phyloP scores from a whole-genome alignment of 2,113 vertebrate genomes.

The Aegithalos caudatus region DNA sequence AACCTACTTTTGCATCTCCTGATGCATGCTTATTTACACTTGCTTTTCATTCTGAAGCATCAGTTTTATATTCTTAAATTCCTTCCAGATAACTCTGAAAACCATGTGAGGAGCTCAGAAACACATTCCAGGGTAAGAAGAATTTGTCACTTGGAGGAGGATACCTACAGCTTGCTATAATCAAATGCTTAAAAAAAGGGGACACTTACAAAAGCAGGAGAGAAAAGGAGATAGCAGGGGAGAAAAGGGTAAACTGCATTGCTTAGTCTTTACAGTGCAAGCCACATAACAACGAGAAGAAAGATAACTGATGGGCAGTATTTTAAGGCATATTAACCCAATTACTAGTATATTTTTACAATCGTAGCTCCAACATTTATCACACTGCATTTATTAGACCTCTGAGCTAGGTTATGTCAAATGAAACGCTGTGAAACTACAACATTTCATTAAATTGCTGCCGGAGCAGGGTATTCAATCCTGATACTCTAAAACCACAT shows the following conservation, averaged over 20 bases:
- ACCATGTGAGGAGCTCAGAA: background rate
- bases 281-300: slow-evolving; percentile 66
- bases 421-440: slow-evolving; percentile 74
- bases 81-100: background rate
- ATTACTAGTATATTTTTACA: slow-evolving; percentile 98
- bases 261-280: slow-evolving; percentile 47
- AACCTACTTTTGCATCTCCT: background rate
- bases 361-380: slow-evolving; percentile 86
- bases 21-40: background rate
- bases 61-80: background rate
- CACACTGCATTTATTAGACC: slow-evolving; percentile 81
- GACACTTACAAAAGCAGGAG: background rate
- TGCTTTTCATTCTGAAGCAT: background rate
- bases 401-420: slow-evolving; percentile 83
- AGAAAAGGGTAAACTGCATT: slow-evolving; percentile 32
- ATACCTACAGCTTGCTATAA: background rate
- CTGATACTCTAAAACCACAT: slow-evolving; percentile 79
- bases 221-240: background rate
- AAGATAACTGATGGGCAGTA: slow-evolving; percentile 91
- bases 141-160: background rate
- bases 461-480: slow-evolving; percentile 78
- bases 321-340: slow-evolving; percentile 99
- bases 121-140: background rate
- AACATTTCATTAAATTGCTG: slow-evolving; percentile 82
- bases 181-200: background rate